Evolutionary conservation across 2,888 invertebrate genomes (phyloP).

Genomic region (Pachycephus smyrnensis): DNA sequence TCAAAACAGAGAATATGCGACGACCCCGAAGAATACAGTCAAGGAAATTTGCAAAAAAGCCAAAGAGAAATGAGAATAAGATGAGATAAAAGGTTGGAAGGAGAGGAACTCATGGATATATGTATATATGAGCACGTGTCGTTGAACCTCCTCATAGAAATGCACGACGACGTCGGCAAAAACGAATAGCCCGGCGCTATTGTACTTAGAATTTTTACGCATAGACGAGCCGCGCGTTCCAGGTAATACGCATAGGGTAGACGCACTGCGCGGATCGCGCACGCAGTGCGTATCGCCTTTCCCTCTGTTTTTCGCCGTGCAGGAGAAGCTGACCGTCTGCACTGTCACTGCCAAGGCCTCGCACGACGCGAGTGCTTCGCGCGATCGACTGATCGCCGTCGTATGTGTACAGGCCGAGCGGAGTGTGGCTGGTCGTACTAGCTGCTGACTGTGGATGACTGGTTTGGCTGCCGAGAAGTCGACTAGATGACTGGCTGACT

Average conservation of each 20-base stretch:
- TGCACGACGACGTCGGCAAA: not conserved
- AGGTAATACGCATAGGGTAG: not conserved
- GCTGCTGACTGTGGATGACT: slow-evolving; percentile 6
- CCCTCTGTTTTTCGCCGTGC: not conserved
- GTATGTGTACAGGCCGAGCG: not conserved
- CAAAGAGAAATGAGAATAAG: not conserved
- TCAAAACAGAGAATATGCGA: not conserved
- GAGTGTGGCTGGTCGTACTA: slow-evolving; percentile 11
- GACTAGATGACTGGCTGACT: slow-evolving; percentile 19
- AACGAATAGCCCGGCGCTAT: not conserved
- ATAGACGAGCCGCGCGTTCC: not conserved
- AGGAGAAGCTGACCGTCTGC: not conserved
- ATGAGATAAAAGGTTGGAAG: not conserved
- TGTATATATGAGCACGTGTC: not conserved
- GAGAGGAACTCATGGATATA: not conserved
- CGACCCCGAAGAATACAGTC: not conserved
- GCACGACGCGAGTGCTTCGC: not conserved
- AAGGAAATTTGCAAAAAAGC: not conserved
- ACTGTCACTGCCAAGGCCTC: slow-evolving; percentile 40
- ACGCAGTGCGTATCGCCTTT: not conserved
- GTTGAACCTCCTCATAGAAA: not conserved
- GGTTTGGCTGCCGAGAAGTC: not conserved
- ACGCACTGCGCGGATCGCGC: not conserved
- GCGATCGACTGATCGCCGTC: not conserved
- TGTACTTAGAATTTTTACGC: not conserved